These are phyloP conservation scores for Hydroisotoma schaefferi DNA, from an alignment of 2,888 invertebrate species.

Conservation along the genomic window DNA sequence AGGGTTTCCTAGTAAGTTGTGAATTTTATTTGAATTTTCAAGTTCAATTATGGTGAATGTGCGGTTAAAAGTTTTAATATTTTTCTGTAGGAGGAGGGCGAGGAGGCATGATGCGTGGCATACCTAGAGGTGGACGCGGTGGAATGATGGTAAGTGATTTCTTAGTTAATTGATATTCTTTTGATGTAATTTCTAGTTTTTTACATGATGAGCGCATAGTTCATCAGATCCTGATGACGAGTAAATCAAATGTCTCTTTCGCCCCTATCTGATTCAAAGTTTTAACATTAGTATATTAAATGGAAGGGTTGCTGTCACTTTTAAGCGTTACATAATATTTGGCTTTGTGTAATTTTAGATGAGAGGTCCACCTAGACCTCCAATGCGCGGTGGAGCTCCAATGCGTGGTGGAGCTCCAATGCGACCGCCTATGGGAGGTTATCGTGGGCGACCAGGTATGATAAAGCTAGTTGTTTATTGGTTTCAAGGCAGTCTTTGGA, in stretches of 20 bases:
- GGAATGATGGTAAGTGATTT: slow-evolving; percentile 16
- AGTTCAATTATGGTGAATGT: not conserved
- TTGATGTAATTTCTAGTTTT: not conserved
- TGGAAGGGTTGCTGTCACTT: not conserved
- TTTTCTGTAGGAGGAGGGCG: slow-evolving; percentile 29
- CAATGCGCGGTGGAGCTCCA: slow-evolving; percentile 35
- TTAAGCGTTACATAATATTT: not conserved
- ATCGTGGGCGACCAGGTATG: slow-evolving; percentile 3
- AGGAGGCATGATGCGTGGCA: slow-evolving; percentile 19
- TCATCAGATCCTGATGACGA: slow-evolving; percentile 8
- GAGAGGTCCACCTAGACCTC: slow-evolving; percentile 13
- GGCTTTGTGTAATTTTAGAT: slow-evolving; percentile 3
- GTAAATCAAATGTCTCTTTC: slow-evolving; percentile 10
- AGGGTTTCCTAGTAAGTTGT: not conserved
- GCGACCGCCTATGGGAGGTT: slow-evolving; percentile 11
- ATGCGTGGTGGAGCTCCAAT: slow-evolving; percentile 29
- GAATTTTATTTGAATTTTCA: not conserved
- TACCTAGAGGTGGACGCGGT: slow-evolving; percentile 34
- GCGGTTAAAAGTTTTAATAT: not conserved
- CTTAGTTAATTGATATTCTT: not conserved
- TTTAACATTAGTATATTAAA: not conserved
- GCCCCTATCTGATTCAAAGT: slow-evolving; percentile 7
- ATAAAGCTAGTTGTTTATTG: too few species aligned
- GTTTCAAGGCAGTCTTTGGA: not conserved
- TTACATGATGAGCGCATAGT: slow-evolving; percentile 9